A percentile compares a stretch with the other conserved stretches of the same genome.
phyloP scores from a whole-genome alignment of 2,888 invertebrate genomes.

The Odontothrips loti region DNA sequence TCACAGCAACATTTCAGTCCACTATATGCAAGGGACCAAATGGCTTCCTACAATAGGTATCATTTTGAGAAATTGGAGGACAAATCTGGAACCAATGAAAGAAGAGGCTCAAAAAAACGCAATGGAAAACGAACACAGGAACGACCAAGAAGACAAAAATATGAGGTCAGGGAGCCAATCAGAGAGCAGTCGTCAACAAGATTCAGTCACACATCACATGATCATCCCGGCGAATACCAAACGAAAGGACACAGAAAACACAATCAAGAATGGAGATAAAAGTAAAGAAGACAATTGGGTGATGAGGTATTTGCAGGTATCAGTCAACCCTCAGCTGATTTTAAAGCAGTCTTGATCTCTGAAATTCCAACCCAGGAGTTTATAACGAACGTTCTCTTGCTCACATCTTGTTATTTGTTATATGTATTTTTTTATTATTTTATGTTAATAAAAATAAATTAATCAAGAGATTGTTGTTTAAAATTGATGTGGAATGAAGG shows the following conservation, averaged over 20 bases:
- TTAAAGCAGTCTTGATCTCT: background rate
- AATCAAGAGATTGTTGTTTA: too few relatives aligned
- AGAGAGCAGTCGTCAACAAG: background rate
- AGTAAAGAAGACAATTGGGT: background rate
- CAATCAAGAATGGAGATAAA: background rate
- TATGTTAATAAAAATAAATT: background rate
- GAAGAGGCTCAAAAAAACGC: background rate
- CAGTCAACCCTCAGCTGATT: too few relatives aligned
- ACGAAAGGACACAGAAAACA: background rate
- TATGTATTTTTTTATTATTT: background rate
- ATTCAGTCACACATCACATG: background rate
- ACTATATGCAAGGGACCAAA: background rate
- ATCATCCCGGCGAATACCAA: background rate
- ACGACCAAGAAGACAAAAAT: background rate
- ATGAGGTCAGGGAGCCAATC: background rate
- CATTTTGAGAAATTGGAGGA: background rate
- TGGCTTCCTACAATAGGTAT: background rate
- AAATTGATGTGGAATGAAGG: too few relatives aligned
- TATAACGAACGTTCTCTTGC: background rate
- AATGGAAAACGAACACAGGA: background rate
- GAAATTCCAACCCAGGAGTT: background rate
- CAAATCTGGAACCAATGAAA: background rate
- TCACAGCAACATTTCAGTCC: background rate
- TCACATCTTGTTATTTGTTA: background rate
- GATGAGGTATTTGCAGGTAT: too few relatives aligned